phyloP scores from a whole-genome alignment of 2,797 vertebrate genomes.

The Lagorchestes hirsutus region DNA sequence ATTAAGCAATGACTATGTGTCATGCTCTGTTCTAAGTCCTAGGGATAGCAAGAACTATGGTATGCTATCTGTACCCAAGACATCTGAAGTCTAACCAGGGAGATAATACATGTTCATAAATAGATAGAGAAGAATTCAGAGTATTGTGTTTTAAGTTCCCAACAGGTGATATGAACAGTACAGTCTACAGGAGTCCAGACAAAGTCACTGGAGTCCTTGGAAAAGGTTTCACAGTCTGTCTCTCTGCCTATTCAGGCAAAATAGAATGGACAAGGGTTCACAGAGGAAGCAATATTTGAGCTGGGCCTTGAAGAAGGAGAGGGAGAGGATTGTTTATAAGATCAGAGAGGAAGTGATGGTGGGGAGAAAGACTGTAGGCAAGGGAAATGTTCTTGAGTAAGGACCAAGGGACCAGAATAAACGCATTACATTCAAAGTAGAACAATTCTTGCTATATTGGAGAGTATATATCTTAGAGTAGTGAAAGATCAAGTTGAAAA shows the following conservation, averaged over 20 bases:
- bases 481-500: not conserved
- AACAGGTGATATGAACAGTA: not conserved
- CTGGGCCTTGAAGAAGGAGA: not conserved
- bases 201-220: not conserved
- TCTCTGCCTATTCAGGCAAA: not conserved
- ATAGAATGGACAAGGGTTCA: not conserved
- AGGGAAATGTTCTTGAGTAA: not conserved
- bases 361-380: not conserved
- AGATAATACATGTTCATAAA: not conserved
- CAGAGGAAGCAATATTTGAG: not conserved
- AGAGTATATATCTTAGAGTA: not conserved
- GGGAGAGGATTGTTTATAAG: not conserved
- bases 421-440: not conserved
- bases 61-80: not conserved
- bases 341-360: not conserved
- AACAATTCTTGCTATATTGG: not conserved
- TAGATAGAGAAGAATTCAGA: not conserved
- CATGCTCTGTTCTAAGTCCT: not conserved
- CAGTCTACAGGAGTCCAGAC: not conserved
- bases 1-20: not conserved
- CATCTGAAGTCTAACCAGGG: not conserved
- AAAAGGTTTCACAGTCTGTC: not conserved
- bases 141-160: not conserved
- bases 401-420: not conserved
- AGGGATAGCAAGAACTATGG: not conserved